These are phyloP conservation scores for Limonius californicus DNA, from an alignment of 1,140 invertebrate genomes.

Conservation along the genomic window DNA sequence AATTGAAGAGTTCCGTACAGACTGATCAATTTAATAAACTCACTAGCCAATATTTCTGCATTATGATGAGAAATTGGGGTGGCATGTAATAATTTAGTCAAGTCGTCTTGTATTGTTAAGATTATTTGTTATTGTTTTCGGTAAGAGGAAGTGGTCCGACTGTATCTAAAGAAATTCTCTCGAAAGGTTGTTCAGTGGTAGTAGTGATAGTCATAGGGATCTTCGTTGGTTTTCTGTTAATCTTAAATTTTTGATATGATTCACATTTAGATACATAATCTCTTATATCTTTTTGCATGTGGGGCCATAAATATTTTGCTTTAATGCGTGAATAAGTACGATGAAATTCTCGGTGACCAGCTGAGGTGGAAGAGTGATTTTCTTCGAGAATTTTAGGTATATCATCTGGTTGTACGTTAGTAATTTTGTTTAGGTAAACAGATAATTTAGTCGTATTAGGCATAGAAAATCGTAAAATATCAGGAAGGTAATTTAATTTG, in stretches of 20 bases:
- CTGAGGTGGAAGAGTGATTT: neutral
- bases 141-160: conserved; percentile 39
- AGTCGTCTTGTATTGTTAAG: conserved; percentile 40
- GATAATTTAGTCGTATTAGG: no score
- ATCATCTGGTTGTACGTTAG: no score
- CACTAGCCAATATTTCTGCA: conserved; percentile 26
- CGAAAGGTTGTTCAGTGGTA: conserved; percentile 25
- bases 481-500: no score
- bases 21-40: conserved; percentile 33
- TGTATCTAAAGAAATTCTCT: conserved; percentile 43
- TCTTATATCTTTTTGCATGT: conserved; percentile 15
- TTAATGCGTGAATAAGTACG: neutral
- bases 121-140: conserved; percentile 41
- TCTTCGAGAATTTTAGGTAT: no score
- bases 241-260: no score
- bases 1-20: conserved; percentile 33
- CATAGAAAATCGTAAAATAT: no score
- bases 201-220: conserved; percentile 18
- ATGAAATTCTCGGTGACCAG: neutral
- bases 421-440: no score
- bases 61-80: conserved; percentile 30
- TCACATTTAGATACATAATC: conserved; percentile 10
- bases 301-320: neutral
- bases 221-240: neutral
- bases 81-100: conserved; percentile 32